These are phyloP conservation scores for Bettongia penicillata DNA, from an alignment of 2,113 vertebrate species.

Conservation along the genomic window DNA sequence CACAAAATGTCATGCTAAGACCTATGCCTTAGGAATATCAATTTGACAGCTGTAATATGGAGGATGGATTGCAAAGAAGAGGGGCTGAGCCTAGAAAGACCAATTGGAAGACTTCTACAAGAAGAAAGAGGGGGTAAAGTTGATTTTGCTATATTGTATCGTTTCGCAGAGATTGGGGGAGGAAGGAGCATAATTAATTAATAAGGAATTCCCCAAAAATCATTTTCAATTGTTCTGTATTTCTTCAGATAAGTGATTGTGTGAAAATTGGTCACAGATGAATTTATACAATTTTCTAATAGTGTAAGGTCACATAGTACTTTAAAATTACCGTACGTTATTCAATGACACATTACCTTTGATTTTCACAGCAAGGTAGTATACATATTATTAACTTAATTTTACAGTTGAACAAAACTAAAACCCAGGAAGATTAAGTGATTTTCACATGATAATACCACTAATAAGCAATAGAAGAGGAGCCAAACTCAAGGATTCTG, in stretches of 20 bases:
- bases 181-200: background rate
- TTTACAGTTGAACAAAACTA: background rate
- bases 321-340: background rate
- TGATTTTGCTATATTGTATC: background rate
- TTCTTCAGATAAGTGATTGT: background rate
- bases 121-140: background rate
- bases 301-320: background rate
- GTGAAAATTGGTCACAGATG: background rate
- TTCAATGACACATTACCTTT: background rate
- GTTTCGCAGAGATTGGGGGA: background rate
- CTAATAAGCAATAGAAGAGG: background rate
- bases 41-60: background rate
- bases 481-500: background rate
- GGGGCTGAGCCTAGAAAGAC: background rate
- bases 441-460: background rate
- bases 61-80: background rate
- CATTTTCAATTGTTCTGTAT: background rate
- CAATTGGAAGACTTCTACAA: background rate
- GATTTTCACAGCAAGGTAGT: background rate
- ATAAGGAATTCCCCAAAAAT: background rate
- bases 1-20: background rate
- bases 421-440: background rate
- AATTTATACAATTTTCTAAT: background rate
- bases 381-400: background rate
- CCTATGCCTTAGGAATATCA: background rate